A percentile compares a stretch with the other conserved stretches of the same genome.
Conservation (phyloP, 1,140 invertebrate genomes). For the Temnothorax longispinosus region DNA sequence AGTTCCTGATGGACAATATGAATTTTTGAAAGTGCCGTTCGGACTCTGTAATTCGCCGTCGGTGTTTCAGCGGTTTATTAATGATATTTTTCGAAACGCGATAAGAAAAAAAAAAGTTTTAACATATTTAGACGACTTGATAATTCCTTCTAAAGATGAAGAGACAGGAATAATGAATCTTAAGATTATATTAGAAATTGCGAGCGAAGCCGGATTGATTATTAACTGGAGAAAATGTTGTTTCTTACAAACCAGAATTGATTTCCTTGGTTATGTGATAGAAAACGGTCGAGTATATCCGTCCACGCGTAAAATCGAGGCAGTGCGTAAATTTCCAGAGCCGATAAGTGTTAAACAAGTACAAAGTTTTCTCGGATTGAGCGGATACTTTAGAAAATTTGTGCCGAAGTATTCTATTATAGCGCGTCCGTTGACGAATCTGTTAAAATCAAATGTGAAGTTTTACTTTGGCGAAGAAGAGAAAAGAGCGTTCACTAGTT, state of each 20-base stretch:
- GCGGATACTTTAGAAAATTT: constrained; percentile 24
- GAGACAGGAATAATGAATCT: not conserved
- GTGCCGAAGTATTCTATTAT: not conserved
- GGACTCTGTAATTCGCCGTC: not conserved
- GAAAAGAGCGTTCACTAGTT: not conserved
- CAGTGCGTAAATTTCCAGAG: not conserved
- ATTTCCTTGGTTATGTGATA: not conserved
- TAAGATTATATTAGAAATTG: not conserved
- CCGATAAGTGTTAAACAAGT: not conserved
- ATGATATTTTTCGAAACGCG: not conserved
- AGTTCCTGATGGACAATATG: constrained; percentile 17
- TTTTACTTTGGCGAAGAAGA: not conserved
- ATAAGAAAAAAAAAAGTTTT: not conserved
- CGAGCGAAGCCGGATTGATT: not conserved
- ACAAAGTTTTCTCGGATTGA: constrained; percentile 4
- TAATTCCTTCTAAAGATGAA: not conserved
- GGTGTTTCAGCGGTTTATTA: not conserved
- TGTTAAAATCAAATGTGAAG: not conserved
- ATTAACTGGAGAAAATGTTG: constrained; percentile 24
- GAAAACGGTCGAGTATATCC: not conserved
- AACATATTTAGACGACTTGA: not conserved
- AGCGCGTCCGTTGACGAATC: not conserved
- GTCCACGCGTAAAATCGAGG: not conserved
- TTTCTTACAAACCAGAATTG: not conserved
- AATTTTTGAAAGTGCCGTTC: not conserved